Conservation (phyloP, 1,140 invertebrate genomes). For the Octopus bimaculoides region DNA sequence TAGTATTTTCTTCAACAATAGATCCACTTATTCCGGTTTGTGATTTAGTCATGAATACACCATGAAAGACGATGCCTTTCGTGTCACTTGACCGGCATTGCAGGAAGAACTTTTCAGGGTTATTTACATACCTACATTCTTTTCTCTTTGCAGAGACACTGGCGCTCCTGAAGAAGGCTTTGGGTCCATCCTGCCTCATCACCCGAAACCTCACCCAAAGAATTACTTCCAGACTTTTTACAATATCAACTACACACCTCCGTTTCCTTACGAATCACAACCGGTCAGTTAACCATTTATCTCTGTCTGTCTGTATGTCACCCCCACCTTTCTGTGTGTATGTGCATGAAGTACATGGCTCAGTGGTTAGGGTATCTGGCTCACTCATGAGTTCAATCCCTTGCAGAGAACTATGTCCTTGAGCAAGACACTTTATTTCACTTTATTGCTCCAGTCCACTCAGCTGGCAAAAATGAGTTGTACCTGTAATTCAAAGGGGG, state of each 20-base stretch:
- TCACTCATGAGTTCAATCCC: neutral
- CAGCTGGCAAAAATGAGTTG: neutral
- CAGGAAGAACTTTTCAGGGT: neutral
- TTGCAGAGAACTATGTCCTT: neutral
- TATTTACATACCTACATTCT: neutral
- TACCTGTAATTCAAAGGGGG: neutral
- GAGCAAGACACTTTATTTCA: neutral
- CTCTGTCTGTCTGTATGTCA: neutral
- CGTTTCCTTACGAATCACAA: constrained; percentile 41
- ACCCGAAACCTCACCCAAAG: constrained; percentile 49
- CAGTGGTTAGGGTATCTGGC: no score
- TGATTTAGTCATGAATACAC: neutral
- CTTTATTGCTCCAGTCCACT: neutral
- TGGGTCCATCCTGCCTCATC: constrained; percentile 46
- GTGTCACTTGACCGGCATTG: neutral
- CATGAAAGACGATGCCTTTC: neutral
- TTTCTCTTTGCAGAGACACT: constrained; percentile 39
- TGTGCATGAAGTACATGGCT: neutral
- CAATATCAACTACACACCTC: constrained; percentile 45
- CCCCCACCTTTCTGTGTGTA: neutral
- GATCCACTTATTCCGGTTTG: neutral
- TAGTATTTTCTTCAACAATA: accelerated
- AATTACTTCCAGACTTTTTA: constrained; percentile 50
- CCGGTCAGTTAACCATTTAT: constrained; percentile 29
- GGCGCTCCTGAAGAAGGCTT: constrained; percentile 40